Base-by-base conservation (phyloP, 2,797 vertebrate genomes). In the Catharus ustulatus region DNA sequence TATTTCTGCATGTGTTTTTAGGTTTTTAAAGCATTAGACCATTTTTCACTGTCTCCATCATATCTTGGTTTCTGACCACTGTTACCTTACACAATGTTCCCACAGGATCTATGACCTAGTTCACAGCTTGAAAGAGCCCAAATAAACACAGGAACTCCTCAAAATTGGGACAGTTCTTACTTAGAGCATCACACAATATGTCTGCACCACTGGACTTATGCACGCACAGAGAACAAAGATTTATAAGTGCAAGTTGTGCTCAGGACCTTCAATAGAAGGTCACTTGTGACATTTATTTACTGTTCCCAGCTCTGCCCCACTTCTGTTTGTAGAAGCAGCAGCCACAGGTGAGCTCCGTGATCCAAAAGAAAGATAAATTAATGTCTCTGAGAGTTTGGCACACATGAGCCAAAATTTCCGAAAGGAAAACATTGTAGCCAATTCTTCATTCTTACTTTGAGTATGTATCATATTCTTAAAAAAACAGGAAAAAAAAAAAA, bases 291-390 rank as follows among this genome's bases (percentile, higher is more conserved):
- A 59, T 55, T 85, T 83, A 34, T 64, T 82, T 43, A 46, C 2
- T 4, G 9, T 76, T 89, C 27, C 61, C 59, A 76, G 43, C 34
- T 69, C 79, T 75, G 32, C 3, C 2, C 12, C 11, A 6, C 29
- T 78, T 72, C 34, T 85, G 17, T 83, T 94, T 85, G 64, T n/a
- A 48, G 76, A 90, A 80, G 36, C 27, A 69, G 61, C 30, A 90
- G 57, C 48, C 51, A 32, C 59, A 83, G 27, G 26, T 80, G 30
- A 58, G 59, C 15, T 66, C 43, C 48, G 23, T 51, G 48, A 83
- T 55, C 64, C 36, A 36, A 88, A 92, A 3, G 8, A 67, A 69
- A 83, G 12, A 29, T 38, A 77, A 66, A 75, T 18, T 32, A 58
- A 51, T 43, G 36, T 40, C 22, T 77, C 46, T 62, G 32, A 38